Base-by-base conservation (phyloP, 2,113 vertebrate genomes). In the Xiphorhynchus elegans region DNA sequence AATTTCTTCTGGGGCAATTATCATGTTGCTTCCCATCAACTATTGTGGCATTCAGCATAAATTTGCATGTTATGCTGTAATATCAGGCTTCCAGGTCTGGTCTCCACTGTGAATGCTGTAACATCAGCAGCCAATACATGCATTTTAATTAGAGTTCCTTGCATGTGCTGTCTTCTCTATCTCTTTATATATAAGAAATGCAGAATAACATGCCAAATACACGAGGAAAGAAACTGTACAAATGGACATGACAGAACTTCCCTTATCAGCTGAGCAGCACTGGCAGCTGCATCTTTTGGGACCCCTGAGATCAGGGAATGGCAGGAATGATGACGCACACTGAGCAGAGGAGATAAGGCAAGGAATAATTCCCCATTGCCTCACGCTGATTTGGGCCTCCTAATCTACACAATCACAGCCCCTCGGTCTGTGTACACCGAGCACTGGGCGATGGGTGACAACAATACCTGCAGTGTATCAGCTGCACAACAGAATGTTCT, bases 341-440 rank as follows among this genome's bases (percentile, higher is more conserved):
- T 87, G 94, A 70, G 83, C 6, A 44, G 64, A 44, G 67, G 67
- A 92, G 97, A 97, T 97, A 97, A 87, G 91, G 78, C 44, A 29
- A 60, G 89, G 86, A 93, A 92, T 68, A 63, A 95, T 89, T 91
- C 97, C 94, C 96, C 28, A 4, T 39, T 93, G 96, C 88, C 53
- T 95, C 92, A 84, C 77, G 62, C 82, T 74, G 86, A 81, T 97
- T 66, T 84, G 68, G 86, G 77, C 89, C 85, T 79, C 60, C 94
- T 97, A 96, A 96, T 97, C 97, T 66, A 97, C 98, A 98, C 53
- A 60, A 96, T 96, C 95, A 5, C 86, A 95, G 93, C 91, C 97
- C 96, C 95, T 52, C 7, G 47, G 42, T 25, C 62, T 21, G 60
- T 93, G 97, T 72, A 70, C 2, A 1, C 25, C 0, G 17, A 67